Evolutionary conservation across 2,888 invertebrate genomes (phyloP).

Genomic region (Emmelina monodactyla): DNA sequence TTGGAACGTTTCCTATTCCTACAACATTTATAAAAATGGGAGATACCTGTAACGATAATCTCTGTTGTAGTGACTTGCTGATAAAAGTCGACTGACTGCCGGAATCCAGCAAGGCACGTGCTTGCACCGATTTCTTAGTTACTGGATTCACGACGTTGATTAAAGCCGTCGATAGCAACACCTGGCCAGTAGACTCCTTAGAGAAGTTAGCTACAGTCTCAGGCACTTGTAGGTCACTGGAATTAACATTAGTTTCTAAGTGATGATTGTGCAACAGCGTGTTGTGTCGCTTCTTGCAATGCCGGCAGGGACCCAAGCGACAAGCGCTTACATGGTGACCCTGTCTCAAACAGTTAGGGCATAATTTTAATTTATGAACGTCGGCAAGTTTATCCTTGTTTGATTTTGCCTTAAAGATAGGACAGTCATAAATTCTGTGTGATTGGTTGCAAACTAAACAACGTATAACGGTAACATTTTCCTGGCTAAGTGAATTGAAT

Average conservation of each 20-base stretch:
- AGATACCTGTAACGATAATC: constrained; percentile 2
- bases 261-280: constrained; percentile 14
- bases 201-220: constrained; percentile 1
- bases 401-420: constrained; percentile 14
- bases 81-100: constrained; percentile 13
- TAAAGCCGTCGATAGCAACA: constrained; percentile 12
- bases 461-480: background rate
- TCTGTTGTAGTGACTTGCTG: constrained; percentile 6
- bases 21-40: constrained; percentile 11
- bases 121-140: constrained; percentile 6
- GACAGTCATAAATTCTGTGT: constrained; percentile 20
- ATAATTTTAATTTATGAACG: constrained; percentile 15
- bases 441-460: constrained; percentile 16
- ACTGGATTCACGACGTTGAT: constrained; percentile 13
- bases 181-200: constrained; percentile 1
- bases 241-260: background rate
- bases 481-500: constrained; percentile 5
- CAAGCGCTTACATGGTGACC: constrained; percentile 16
- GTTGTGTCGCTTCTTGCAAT: constrained; percentile 17
- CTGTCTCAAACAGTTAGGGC: constrained; percentile 15
- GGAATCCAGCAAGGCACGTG: constrained; percentile 9
- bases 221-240: background rate
- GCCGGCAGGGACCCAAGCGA: constrained; percentile 18
- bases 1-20: constrained; percentile 14
- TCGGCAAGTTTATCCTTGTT: constrained; percentile 10